Base-by-base conservation (phyloP, 2,888 invertebrate species). In the Epsilonema sp. region DNA sequence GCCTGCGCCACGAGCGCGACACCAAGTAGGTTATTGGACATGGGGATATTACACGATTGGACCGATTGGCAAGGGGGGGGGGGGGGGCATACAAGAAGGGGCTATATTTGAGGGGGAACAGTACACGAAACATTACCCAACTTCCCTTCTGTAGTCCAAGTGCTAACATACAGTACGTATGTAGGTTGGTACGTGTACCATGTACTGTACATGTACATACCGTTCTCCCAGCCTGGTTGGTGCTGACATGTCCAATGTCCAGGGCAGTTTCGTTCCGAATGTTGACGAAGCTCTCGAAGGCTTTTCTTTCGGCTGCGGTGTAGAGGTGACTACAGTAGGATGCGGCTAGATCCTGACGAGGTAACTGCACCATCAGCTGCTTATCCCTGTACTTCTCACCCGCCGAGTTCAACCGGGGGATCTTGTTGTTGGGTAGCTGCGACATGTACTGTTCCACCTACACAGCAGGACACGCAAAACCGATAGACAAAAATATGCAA, bases 391-490 rank as follows among this genome's bases (percentile, higher is more conserved):
- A 75, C 54, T 78, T 76, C 66, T 84, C 84, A 2, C 85, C 86
- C 39, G 76, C 73, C n/a, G 79, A 76, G 45, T 79, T 80, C 51
- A 78, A 62, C 53, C 75, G 72, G 38, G 82, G 81, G 53, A 80
- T 77, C 74, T 83, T 76, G 61, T 82, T 80, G 42, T 78, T 76
- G 50, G 83, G 83, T 61, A 92, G 73, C 65, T 82, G 78, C 51
- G 82, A 76, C 75, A 90, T 92, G 69, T 84, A 94, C 55, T 86
- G 79, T 63, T 87, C 86, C 52, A 85, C 78, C 86, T 87, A 72
- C 22, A 72, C 64, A 45, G 53, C 54, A 48, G 5, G 22, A 39
- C 22, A 16, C 31, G 31, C 8, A 31, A 31, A 31, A 16, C 16
- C 16, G 16, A 31, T 16, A 31, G 16, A 31, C 8, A 13, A 31